Conservation (phyloP, 2,888 invertebrate species). For the Trissolcus brochymenae region DNA sequence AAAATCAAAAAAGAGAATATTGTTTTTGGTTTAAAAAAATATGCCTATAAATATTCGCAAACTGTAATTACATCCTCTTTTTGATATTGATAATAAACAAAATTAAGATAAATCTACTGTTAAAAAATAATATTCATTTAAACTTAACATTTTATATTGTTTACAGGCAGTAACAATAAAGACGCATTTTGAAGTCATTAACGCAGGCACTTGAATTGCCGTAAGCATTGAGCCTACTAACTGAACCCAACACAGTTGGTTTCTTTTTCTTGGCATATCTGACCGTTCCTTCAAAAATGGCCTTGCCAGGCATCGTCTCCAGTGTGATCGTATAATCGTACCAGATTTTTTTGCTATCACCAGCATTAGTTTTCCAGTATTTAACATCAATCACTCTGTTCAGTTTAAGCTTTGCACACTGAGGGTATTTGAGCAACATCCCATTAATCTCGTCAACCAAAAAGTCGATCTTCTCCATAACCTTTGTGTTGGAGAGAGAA, state of each 20-base stretch:
- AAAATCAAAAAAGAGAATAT: too few relatives aligned
- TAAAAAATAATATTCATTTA: too few relatives aligned
- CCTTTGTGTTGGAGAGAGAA: constrained; percentile 77
- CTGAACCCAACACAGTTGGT: constrained; percentile 82
- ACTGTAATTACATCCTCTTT: too few relatives aligned
- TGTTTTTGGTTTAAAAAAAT: too few relatives aligned
- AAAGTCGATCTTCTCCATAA: constrained; percentile 80
- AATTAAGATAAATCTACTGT: too few relatives aligned
- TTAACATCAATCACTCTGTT: constrained; percentile 82
- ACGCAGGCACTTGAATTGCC: constrained; percentile 89
- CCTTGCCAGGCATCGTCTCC: constrained; percentile 82
- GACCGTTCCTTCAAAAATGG: constrained; percentile 88
- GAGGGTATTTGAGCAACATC: constrained; percentile 79
- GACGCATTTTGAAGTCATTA: constrained; percentile 84
- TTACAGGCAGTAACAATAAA: constrained; percentile 84
- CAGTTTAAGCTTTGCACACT: constrained; percentile 83
- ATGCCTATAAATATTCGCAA: too few relatives aligned
- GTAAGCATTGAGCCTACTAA: constrained; percentile 87
- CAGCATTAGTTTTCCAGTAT: constrained; percentile 70
- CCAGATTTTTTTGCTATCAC: constrained; percentile 73
- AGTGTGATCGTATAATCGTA: constrained; percentile 82
- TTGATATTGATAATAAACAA: neutral
- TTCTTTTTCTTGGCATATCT: constrained; percentile 74
- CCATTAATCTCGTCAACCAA: constrained; percentile 83
- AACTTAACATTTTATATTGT: neutral